phyloP scores from a whole-genome alignment of 2,113 vertebrate species.

The Orcinus orca region DNA sequence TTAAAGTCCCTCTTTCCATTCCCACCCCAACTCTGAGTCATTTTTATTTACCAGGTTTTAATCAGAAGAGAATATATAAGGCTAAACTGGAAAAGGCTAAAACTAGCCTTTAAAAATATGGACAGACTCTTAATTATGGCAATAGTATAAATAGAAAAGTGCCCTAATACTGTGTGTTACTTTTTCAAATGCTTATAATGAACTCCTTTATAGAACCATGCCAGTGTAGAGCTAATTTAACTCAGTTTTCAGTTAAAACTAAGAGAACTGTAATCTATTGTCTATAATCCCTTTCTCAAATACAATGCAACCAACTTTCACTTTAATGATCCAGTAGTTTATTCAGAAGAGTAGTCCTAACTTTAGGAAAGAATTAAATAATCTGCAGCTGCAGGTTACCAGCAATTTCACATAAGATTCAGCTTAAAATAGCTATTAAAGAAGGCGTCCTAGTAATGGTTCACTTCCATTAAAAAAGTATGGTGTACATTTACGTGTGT shows the following conservation, averaged over 20 bases:
- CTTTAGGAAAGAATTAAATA: conserved; percentile 50
- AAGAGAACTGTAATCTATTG: conserved; percentile 48
- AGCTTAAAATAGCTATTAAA: neutral
- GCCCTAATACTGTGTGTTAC: neutral
- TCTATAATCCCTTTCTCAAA: conserved; percentile 42
- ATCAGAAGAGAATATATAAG: neutral
- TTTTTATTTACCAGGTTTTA: conserved; percentile 43
- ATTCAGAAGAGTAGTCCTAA: conserved; percentile 25
- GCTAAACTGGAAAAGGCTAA: neutral
- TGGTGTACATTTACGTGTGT: neutral
- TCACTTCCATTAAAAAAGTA: neutral
- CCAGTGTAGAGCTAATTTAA: conserved; percentile 52
- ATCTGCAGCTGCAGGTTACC: neutral
- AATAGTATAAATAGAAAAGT: conserved; percentile 33
- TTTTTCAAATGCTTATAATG: conserved; percentile 61
- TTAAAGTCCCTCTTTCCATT: neutral
- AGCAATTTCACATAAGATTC: conserved; percentile 27
- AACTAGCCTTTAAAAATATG: conserved; percentile 36
- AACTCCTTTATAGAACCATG: conserved; percentile 44
- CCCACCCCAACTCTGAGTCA: neutral
- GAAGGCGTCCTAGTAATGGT: neutral
- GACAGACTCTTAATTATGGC: neutral
- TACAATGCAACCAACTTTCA: conserved; percentile 42
- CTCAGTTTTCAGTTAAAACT: conserved; percentile 63
- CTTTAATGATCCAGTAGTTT: conserved; percentile 55